Conservation (phyloP, 2,113 vertebrate genomes). For the Vombatus ursinus region DNA sequence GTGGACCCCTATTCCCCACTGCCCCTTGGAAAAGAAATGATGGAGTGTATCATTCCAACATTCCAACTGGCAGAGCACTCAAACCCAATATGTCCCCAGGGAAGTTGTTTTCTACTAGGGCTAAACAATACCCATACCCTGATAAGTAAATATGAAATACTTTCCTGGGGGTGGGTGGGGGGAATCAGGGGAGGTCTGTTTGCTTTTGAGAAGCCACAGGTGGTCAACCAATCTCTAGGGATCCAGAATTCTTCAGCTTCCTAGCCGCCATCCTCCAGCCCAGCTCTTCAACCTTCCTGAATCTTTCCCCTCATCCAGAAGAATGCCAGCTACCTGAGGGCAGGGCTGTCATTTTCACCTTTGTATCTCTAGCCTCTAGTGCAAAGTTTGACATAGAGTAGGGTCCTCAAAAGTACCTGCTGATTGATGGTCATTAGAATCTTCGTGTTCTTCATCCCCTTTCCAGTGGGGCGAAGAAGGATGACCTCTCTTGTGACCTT, state of each 20-base stretch:
- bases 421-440: neutral
- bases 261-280: neutral
- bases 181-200: neutral
- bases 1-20: neutral
- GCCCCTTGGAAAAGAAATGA: neutral
- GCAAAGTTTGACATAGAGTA: too few species aligned
- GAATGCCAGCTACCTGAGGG: neutral
- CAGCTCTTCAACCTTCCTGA: neutral
- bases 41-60: neutral
- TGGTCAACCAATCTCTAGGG: neutral
- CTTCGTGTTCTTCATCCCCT: neutral
- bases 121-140: neutral
- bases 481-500: neutral
- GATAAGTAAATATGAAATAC: neutral
- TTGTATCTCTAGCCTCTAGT: neutral
- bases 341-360: neutral
- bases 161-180: neutral
- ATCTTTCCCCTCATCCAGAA: neutral
- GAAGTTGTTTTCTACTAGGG: neutral
- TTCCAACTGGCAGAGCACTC: neutral
- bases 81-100: neutral
- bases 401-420: too few species aligned
- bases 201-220: neutral
- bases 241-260: neutral
- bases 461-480: neutral